Evolutionary conservation across 2,113 vertebrate species (phyloP), one percentile per base, ranked within the genome.

Genomic region (Amia ocellicauda): DNA sequence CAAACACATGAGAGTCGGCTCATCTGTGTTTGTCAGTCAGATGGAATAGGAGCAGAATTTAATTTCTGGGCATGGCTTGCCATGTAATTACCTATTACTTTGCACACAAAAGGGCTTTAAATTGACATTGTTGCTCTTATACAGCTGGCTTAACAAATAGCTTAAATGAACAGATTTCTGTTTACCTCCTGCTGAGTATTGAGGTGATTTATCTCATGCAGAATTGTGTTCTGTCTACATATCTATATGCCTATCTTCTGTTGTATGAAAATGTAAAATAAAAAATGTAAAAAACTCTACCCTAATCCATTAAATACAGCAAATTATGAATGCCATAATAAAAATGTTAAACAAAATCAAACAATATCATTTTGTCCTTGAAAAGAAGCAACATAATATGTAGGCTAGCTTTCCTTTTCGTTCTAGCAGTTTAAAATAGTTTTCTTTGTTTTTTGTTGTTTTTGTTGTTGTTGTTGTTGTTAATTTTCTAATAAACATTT

Each of bases 31-130:
- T 58, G 36, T 41, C 56, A 58, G 56, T 41, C 56, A 58, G 36
- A 13, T n/a, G 56, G 36, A 58, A 41, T 29, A 42, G 36, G 56
- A 22, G 56, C 56, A 11, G 36, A 58, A 58, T 41, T 58, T 40
- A 41, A 58, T 58, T 58, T 58, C 29, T 58, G 56, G 56, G 36
- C 31, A 19, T 40, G 56, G 27, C 56, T 58, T 17, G 19, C 31
- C 29, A 29, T 58, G 56, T 58, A 58, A 58, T 58, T 58, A 58
- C 56, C 56, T 41, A 41, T 58, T 58, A 58, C 36, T 23, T 31
- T 20, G 20, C 29, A 23, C 56, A 58, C 56, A 58, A 41, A 41
- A 42, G 56, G 41, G 56, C 56, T 42, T 58, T 40, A 58, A 40
- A 58, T 58, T 23, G 56, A 58, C 56, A 58, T 42, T 22, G 29